phyloP scores from a whole-genome alignment of 2,888 invertebrate genomes.

The Ophion costatus region DNA sequence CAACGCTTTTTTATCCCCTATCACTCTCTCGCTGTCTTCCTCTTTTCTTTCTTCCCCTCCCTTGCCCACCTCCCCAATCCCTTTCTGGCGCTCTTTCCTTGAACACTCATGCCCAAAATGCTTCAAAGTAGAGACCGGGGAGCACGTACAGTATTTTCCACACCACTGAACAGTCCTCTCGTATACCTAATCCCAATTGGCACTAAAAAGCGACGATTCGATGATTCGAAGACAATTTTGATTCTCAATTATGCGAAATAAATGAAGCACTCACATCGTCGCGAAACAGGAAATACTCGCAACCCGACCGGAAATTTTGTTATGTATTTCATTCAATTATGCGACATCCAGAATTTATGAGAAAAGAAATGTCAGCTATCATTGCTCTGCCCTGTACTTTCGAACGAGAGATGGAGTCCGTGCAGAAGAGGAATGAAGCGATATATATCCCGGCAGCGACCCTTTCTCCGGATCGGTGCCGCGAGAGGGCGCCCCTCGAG shows the following conservation, averaged over 20 bases:
- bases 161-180: conserved; percentile 17
- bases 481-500: conserved; percentile 55
- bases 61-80: neutral
- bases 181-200: conserved; percentile 9
- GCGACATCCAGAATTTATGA: conserved; percentile 33
- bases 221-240: neutral
- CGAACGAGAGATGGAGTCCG: conserved; percentile 17
- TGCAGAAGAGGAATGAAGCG: conserved; percentile 22
- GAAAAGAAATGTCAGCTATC: conserved; percentile 52
- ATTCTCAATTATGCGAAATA: neutral
- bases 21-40: neutral
- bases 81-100: no score
- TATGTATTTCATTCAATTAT: conserved; percentile 10
- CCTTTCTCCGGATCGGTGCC: conserved; percentile 51
- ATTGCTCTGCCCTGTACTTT: conserved; percentile 44
- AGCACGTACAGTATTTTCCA: conserved; percentile 8
- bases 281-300: neutral
- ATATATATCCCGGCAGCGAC: conserved; percentile 58
- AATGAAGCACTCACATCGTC: neutral
- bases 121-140: neutral
- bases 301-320: neutral
- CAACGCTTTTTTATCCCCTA: conserved; percentile 40
- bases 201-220: no score
- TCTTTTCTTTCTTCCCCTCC: neutral
- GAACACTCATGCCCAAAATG: conserved; percentile 8